Evolutionary conservation across 2,797 vertebrate species (phyloP), one percentile per base, ranked within the genome.

Genomic region (Tenualosa ilisha): DNA sequence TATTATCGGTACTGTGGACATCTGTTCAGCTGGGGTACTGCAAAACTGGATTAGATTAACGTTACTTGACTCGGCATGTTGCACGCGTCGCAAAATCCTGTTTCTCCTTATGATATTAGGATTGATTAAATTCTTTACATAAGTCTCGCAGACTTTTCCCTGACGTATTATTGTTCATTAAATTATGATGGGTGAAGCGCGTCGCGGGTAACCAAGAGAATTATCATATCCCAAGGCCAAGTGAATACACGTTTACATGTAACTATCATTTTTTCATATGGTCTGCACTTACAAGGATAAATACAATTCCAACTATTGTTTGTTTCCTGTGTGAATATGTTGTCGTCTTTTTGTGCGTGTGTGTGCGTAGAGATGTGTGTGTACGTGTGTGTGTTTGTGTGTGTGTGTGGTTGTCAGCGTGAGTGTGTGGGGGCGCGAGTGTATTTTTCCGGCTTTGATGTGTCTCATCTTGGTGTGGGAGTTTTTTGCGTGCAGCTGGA

Each of bases 41-140:
- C 72, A 79, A 79, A 79, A 79, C 72, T 79, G 72, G 72, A 79
- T 79, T 79, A 79, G 72, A 79, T 79, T 79, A 79, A 46, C 72
- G 72, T n/a, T 79, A 79, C 37, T 43, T 46, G 37, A 79, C 40
- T 79, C 20, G 72, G 37, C 72, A 43, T 79, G 72, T 43, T 79
- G 72, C 40, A 17, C 40, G 17, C 40, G 72, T 79, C 72, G 72
- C 72, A 79, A n/a, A 81, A 51, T 37, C 24, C 61, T n/a, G 20
- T 11, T 88, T 3, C 12, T 81, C n/a, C 72, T 40, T 85, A 2
- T 51, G 51, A 7, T 0, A 37, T 83, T 31, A 9, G 12, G 8
- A 79, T 43, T 79, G 40, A 79, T 79, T 46, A 20, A 43, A 43
- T 79, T 79, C 26, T 79, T 79, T 43, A 22, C 15, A 20, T 9